Conservation (phyloP, 2,797 vertebrate species). For the Pipistrellus pygmaeus region DNA sequence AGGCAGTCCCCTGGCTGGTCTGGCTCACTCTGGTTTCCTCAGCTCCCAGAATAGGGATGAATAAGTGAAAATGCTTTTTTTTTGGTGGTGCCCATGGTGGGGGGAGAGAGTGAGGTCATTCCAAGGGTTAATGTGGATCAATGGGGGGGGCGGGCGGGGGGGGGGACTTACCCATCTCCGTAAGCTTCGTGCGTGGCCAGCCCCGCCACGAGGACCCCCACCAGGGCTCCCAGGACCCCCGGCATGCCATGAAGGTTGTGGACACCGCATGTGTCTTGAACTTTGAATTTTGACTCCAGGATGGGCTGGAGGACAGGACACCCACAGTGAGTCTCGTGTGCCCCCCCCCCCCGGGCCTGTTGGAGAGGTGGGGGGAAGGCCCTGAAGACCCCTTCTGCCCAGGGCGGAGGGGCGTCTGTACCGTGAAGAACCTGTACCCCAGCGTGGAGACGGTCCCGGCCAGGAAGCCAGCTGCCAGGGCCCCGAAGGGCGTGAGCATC, state of each 20-base stretch:
- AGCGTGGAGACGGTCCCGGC: constrained; percentile 93
- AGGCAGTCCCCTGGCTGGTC: not conserved
- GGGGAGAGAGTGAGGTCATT: not conserved
- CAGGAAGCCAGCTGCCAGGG: constrained; percentile 93
- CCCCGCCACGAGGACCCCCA: constrained; percentile 90
- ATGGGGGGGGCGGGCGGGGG: not conserved
- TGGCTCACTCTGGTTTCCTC: not conserved
- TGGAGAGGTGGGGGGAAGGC: not conserved
- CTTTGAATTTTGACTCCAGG: constrained; percentile 90
- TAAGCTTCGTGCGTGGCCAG: constrained; percentile 89
- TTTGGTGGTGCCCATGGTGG: not conserved
- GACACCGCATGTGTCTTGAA: constrained; percentile 93
- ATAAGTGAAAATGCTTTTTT: not conserved
- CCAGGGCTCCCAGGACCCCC: constrained; percentile 91
- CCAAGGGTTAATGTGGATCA: not conserved
- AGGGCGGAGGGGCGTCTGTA: not conserved
- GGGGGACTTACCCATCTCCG: constrained; percentile 92
- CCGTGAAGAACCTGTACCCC: constrained; percentile 90
- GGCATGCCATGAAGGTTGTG: constrained; percentile 96
- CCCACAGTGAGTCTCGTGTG: not conserved
- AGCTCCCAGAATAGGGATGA: not conserved
- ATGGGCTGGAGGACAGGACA: constrained; percentile 87
- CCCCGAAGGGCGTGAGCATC: constrained; percentile 95
- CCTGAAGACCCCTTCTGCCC: not conserved
- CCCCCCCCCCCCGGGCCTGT: not conserved